These are phyloP conservation scores for Copsychus sechellarum DNA, from an alignment of 2,113 vertebrate genomes.

Conservation along the genomic window DNA sequence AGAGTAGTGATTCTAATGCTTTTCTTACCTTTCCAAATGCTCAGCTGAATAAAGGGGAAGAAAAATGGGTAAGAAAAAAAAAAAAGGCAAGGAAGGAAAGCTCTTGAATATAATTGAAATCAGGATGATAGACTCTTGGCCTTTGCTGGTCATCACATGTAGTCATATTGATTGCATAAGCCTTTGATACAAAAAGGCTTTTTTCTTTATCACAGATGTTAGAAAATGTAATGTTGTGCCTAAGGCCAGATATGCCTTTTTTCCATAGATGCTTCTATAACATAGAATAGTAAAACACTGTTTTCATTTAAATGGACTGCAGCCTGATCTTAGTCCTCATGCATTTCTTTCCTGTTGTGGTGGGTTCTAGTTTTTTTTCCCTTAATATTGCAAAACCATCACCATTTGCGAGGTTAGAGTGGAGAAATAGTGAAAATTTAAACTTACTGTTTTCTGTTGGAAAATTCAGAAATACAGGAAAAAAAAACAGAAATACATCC, in stretches of 20 bases:
- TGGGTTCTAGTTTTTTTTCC: not conserved
- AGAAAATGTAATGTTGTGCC: slow-evolving; percentile 30
- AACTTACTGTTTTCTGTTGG: not conserved
- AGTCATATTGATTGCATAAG: slow-evolving; percentile 46
- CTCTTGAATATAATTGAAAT: slow-evolving; percentile 26
- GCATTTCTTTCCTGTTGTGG: not conserved
- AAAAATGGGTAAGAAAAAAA: not conserved
- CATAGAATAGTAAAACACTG: slow-evolving; percentile 30
- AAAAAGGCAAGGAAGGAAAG: not conserved
- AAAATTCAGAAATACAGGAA: no score
- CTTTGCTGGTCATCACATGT: slow-evolving; percentile 49
- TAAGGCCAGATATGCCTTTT: slow-evolving; percentile 13
- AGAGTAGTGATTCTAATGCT: not conserved
- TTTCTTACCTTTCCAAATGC: not conserved
- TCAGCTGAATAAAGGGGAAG: slow-evolving; percentile 29
- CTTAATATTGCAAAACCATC: not conserved
- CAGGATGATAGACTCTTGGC: slow-evolving; percentile 10
- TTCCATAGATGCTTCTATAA: not conserved
- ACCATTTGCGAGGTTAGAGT: not conserved
- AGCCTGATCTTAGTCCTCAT: not conserved
- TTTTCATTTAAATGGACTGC: slow-evolving; percentile 9
- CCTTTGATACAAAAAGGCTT: slow-evolving; percentile 27
- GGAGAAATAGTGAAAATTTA: not conserved
- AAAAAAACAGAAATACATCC: not conserved
- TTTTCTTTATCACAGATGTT: slow-evolving; percentile 26